Conservation (phyloP, 37 sponge, comb jelly and placozoan genomes). For the Aplysina aerophoba region DNA sequence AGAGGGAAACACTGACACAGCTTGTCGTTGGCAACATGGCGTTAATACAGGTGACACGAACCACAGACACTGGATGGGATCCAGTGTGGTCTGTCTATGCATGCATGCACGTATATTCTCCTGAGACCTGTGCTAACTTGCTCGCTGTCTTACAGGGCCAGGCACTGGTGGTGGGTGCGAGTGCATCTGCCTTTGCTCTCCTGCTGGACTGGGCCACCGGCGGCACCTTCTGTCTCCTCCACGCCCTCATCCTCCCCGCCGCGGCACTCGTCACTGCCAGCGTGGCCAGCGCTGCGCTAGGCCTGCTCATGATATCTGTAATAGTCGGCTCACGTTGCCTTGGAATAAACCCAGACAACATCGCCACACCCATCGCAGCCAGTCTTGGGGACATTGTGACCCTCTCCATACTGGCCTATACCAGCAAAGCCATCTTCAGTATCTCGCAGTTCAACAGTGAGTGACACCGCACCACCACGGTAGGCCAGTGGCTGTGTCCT, state of each 20-base stretch:
- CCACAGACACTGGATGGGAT: too few relatives aligned
- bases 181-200: constrained; percentile 81
- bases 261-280: constrained; percentile 72
- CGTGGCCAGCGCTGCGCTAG: constrained; percentile 79
- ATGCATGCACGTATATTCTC: not conserved
- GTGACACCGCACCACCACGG: not conserved
- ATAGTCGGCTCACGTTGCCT: constrained; percentile 65
- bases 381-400: constrained; percentile 95
- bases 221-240: constrained; percentile 2
- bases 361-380: constrained; percentile 98
- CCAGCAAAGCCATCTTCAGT: constrained; percentile 42
- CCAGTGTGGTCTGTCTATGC: too few relatives aligned
- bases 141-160: constrained; percentile 66
- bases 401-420: constrained; percentile 73
- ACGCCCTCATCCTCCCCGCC: constrained; percentile 65
- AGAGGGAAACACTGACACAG: constrained; percentile 32
- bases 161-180: constrained; percentile 83
- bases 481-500: not conserved
- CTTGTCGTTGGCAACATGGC: constrained; percentile 79
- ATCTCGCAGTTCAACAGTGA: not conserved
- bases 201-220: constrained; percentile 61
- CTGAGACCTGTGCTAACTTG: not conserved
- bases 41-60: constrained; percentile 59
- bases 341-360: constrained; percentile 93
- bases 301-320: constrained; percentile 84